Percentiles rank a stretch among this genome's conserved stretches.
Evolutionary conservation across 1,140 invertebrate genomes (phyloP).

Genomic region (Cotesia typhae): DNA sequence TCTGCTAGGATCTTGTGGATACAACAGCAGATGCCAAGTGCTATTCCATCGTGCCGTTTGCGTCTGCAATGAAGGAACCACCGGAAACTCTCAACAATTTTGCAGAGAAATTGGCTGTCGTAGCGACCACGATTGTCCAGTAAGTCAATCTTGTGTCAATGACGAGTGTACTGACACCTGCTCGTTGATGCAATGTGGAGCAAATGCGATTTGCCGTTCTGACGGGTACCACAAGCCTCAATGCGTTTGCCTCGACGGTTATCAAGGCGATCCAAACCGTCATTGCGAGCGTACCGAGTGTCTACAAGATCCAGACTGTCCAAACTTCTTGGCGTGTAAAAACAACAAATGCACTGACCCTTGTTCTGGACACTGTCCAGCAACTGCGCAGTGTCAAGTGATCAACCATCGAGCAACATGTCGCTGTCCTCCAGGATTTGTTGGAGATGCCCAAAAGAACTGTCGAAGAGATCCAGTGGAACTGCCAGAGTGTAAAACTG

Average conservation of each 20-base stretch:
- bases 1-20: slow-evolving; percentile 75
- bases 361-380: slow-evolving; percentile 72
- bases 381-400: slow-evolving; percentile 79
- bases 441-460: slow-evolving; percentile 76
- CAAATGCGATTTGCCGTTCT: slow-evolving; percentile 79
- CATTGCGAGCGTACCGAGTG: slow-evolving; percentile 83
- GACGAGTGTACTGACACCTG: slow-evolving; percentile 85
- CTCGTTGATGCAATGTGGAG: slow-evolving; percentile 80
- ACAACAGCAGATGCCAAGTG: slow-evolving; percentile 83
- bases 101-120: slow-evolving; percentile 87
- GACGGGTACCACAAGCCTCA: slow-evolving; percentile 76
- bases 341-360: slow-evolving; percentile 81
- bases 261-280: slow-evolving; percentile 78
- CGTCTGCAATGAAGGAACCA: slow-evolving; percentile 82
- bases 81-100: slow-evolving; percentile 83
- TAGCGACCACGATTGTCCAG: slow-evolving; percentile 83
- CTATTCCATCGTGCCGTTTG: slow-evolving; percentile 85
- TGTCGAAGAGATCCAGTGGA: slow-evolving; percentile 71
- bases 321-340: slow-evolving; percentile 77
- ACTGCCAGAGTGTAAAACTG: slow-evolving; percentile 77
- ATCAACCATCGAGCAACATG: slow-evolving; percentile 80
- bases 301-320: slow-evolving; percentile 75
- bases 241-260: slow-evolving; percentile 81
- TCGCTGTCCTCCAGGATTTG: slow-evolving; percentile 82
- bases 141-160: slow-evolving; percentile 84